These are phyloP conservation scores for Drosophila merina DNA, from an alignment of 2,888 invertebrate species.

Conservation along the genomic window DNA sequence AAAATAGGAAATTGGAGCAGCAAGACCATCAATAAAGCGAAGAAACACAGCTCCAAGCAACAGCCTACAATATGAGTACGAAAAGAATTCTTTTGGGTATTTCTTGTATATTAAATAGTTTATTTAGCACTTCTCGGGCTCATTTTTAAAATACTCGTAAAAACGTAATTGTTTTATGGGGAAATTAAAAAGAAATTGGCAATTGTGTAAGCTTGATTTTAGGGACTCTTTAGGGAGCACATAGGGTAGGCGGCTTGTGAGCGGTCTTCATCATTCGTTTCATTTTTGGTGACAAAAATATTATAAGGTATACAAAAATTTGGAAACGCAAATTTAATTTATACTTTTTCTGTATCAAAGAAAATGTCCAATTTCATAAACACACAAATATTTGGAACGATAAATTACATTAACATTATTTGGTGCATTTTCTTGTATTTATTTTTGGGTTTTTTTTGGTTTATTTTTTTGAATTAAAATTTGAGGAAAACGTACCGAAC, in stretches of 20 bases:
- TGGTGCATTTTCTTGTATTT: conserved; percentile 38
- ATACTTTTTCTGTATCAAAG: conserved; percentile 37
- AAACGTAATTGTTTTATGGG: conserved; percentile 6
- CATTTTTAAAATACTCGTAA: conserved; percentile 14
- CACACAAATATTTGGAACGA: conserved; percentile 41
- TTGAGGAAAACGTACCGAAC: conserved; percentile 86
- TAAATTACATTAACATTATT: conserved; percentile 47
- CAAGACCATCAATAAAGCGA: conserved; percentile 69
- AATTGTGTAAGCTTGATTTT: conserved; percentile 50
- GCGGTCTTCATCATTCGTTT: conserved; percentile 82
- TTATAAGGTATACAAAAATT: conserved; percentile 59
- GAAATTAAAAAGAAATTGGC: conserved; percentile 44
- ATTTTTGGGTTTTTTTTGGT: conserved; percentile 38
- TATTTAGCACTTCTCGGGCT: conserved; percentile 39
- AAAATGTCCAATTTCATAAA: conserved; percentile 76
- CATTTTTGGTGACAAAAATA: conserved; percentile 56
- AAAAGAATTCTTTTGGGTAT: conserved; percentile 46
- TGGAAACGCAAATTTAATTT: conserved; percentile 47
- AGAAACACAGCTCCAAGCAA: conserved; percentile 75
- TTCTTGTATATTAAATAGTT: conserved; percentile 33
- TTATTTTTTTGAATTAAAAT: conserved; percentile 44
- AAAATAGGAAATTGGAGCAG: conserved; percentile 62
- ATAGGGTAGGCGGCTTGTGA: conserved; percentile 84
- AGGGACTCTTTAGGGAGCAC: conserved; percentile 74
- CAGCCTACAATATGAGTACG: conserved; percentile 72